A percentile compares a stretch with the other conserved stretches of the same genome.
Evolutionary conservation across 2,113 vertebrate species (phyloP).

Genomic region (Smithornis capensis): DNA sequence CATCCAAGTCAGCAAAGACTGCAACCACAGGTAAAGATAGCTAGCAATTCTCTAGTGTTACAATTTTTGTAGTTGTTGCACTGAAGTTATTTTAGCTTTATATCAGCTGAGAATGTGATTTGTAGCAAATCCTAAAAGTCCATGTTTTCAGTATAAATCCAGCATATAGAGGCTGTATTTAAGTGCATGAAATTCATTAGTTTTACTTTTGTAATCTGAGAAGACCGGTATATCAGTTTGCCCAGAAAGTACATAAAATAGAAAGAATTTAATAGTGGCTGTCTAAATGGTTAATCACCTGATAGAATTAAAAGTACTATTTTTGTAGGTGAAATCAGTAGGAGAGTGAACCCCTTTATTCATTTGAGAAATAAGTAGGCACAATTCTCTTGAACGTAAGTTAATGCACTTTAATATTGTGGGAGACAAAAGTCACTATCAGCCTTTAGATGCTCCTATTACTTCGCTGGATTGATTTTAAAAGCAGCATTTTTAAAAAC

Average conservation of each 20-base stretch:
- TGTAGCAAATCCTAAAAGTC: not conserved
- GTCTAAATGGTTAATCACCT: not conserved
- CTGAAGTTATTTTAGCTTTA: not conserved
- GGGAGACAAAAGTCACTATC: not conserved
- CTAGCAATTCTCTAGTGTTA: not conserved
- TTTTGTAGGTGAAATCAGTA: not conserved
- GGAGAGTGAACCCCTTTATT: not conserved
- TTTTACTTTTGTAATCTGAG: not conserved
- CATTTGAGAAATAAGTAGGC: not conserved
- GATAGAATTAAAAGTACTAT: not conserved
- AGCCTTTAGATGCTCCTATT: not conserved
- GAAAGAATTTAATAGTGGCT: not conserved
- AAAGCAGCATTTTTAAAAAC: not conserved
- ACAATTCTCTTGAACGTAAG: not conserved
- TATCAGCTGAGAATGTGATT: not conserved
- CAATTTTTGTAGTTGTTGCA: not conserved
- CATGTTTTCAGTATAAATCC: not conserved
- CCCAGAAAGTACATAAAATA: not conserved
- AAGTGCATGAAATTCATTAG: not conserved
- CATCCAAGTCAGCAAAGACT: conserved; percentile 87
- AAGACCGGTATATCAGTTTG: not conserved
- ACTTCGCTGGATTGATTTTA: not conserved
- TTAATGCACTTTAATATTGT: not conserved
- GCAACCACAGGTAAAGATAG: conserved; percentile 79
- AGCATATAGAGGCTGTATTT: not conserved